A percentile compares a stretch with the other conserved stretches of the same genome.
Evolutionary conservation across 2,113 vertebrate species (phyloP).

Genomic region (Chroicocephalus ridibundus): DNA sequence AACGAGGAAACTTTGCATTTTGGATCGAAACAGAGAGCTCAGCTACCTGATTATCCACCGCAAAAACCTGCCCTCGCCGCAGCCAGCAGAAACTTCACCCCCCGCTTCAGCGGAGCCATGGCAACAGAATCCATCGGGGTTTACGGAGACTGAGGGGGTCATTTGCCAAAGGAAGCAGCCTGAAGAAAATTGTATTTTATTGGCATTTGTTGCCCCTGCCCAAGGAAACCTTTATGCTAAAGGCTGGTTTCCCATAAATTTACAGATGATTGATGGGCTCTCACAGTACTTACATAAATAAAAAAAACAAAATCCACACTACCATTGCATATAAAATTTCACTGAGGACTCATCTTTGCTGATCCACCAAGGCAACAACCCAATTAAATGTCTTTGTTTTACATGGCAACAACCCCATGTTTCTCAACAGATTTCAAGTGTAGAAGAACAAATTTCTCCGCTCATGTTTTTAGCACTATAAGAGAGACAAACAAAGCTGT

Average conservation of each 20-base stretch:
- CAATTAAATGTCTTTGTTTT: neutral
- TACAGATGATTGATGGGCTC: neutral
- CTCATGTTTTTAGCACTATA: neutral
- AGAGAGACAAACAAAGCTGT: neutral
- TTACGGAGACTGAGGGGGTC: accelerated
- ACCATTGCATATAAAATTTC: neutral
- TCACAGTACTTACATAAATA: neutral
- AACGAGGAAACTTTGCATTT: neutral
- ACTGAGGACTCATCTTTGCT: no score
- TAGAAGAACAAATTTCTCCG: neutral
- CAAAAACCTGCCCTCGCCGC: neutral
- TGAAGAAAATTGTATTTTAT: neutral
- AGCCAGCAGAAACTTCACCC: neutral
- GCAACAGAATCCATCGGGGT: neutral
- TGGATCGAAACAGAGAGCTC: neutral
- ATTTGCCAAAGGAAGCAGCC: neutral
- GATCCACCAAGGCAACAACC: neutral
- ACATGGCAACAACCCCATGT: neutral
- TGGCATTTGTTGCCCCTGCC: neutral
- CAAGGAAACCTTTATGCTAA: neutral
- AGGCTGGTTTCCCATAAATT: neutral
- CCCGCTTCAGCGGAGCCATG: neutral
- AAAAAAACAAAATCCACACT: neutral
- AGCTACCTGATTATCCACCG: neutral
- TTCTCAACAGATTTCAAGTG: neutral